Evolutionary conservation across 1,140 invertebrate genomes (phyloP).

Genomic region (Leptopilina boulardi): DNA sequence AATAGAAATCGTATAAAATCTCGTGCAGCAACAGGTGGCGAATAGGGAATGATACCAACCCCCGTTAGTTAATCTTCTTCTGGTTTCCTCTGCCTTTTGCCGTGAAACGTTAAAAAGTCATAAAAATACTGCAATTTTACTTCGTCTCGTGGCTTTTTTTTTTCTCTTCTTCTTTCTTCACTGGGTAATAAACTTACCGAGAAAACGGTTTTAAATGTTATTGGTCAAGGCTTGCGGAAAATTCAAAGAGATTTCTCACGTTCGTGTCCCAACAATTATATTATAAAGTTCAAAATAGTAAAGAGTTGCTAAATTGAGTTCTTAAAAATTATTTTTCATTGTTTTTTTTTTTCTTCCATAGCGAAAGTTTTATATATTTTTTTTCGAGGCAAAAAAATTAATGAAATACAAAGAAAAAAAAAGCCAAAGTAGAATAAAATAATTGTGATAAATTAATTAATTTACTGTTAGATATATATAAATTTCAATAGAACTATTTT

Average conservation of each 20-base stretch:
- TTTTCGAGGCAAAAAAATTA: background rate
- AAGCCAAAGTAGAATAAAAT: background rate
- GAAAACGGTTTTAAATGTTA: slow-evolving; percentile 20
- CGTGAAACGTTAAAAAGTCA: slow-evolving; percentile 21
- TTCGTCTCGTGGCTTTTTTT: background rate
- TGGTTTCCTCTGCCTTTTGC: slow-evolving; percentile 7
- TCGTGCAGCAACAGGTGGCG: slow-evolving; percentile 55
- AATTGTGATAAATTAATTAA: background rate
- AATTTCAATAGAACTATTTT: too few species aligned
- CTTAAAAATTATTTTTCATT: background rate
- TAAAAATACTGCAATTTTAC: slow-evolving; percentile 15
- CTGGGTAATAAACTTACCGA: background rate
- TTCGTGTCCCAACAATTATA: slow-evolving; percentile 19
- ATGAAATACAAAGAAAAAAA: background rate
- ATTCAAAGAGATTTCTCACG: slow-evolving; percentile 20
- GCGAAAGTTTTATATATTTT: background rate
- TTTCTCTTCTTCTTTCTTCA: background rate
- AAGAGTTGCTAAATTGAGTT: slow-evolving; percentile 8
- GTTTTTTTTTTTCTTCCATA: background rate
- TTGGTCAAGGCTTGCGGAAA: background rate
- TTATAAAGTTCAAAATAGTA: background rate
- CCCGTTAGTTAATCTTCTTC: slow-evolving; percentile 40
- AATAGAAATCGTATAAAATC: slow-evolving; percentile 28
- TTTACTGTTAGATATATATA: too few species aligned
- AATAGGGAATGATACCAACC: slow-evolving; percentile 46